Evolutionary conservation across 2,888 invertebrate genomes (phyloP).

Genomic region (Leistus spinibarbis): DNA sequence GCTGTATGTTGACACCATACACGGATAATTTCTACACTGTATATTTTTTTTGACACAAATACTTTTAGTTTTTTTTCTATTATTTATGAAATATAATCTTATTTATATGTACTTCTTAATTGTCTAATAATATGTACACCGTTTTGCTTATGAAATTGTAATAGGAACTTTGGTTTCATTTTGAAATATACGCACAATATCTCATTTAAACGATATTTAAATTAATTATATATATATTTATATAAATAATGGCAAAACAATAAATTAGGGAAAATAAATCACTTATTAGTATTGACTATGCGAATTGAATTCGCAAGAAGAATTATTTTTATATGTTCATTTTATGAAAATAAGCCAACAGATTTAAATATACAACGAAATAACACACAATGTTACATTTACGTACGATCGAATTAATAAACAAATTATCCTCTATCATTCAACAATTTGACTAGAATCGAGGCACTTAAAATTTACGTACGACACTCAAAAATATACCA

Average conservation of each 20-base stretch:
- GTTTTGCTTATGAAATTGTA: conserved; percentile 57
- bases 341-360: neutral
- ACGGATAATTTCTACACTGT: conserved; percentile 30
- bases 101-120: conserved; percentile 40
- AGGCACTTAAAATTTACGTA: no score
- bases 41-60: conserved; percentile 36
- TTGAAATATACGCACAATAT: conserved; percentile 58
- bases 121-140: conserved; percentile 42
- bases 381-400: neutral
- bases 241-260: conserved; percentile 20
- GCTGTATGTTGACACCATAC: conserved; percentile 34
- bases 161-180: conserved; percentile 69
- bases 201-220: conserved; percentile 47
- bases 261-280: conserved; percentile 13
- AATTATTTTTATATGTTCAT: neutral
- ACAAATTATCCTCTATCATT: neutral
- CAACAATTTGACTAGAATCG: no score
- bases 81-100: conserved; percentile 43
- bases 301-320: conserved; percentile 28
- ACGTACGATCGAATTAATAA: neutral
- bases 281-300: conserved; percentile 35
- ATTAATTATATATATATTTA: conserved; percentile 37
- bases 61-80: no score
- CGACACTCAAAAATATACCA: no score
- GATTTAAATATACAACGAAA: neutral